phyloP scores from a whole-genome alignment of 2,797 vertebrate species.

The Parauchenoglanis punctatus region DNA sequence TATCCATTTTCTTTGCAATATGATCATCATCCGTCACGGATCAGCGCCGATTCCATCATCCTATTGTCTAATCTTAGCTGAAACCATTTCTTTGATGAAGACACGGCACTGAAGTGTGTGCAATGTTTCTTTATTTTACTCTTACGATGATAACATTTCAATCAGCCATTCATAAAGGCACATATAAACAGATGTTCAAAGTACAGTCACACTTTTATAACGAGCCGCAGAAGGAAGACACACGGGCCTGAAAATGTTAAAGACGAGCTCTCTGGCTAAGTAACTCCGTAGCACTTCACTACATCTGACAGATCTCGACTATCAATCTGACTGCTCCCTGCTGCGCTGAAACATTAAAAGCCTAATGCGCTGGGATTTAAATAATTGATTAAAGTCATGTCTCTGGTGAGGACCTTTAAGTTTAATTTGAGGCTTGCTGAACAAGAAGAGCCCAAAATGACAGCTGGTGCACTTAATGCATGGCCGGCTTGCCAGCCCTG shows the following conservation, averaged over 20 bases:
- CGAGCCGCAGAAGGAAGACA: background rate
- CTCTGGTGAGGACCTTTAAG: slow-evolving; percentile 62
- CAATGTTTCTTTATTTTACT: background rate
- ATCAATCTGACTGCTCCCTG: slow-evolving; percentile 37
- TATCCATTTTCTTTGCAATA: background rate
- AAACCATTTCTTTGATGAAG: background rate
- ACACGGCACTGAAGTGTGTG: too few species aligned
- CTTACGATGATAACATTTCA: background rate
- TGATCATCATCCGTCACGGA: background rate
- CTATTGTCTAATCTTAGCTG: background rate
- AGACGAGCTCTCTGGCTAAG: background rate
- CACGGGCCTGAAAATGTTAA: background rate
- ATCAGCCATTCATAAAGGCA: background rate
- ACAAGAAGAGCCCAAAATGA: slow-evolving; percentile 55
- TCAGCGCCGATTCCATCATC: background rate
- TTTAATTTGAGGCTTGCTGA: slow-evolving; percentile 56
- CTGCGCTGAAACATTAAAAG: slow-evolving; percentile 62
- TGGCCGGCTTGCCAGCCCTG: slow-evolving; percentile 33
- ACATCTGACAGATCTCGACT: slow-evolving; percentile 30
- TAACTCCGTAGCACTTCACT: slow-evolving; percentile 37
- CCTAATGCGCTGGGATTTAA: slow-evolving; percentile 58
- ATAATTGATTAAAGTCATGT: slow-evolving; percentile 62
- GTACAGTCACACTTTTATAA: background rate
- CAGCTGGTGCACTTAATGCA: slow-evolving; percentile 59
- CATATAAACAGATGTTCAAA: background rate